Evolutionary conservation across 2,113 vertebrate genomes (phyloP), one percentile per base, ranked within the genome.

Genomic region (Lonchura striata): DNA sequence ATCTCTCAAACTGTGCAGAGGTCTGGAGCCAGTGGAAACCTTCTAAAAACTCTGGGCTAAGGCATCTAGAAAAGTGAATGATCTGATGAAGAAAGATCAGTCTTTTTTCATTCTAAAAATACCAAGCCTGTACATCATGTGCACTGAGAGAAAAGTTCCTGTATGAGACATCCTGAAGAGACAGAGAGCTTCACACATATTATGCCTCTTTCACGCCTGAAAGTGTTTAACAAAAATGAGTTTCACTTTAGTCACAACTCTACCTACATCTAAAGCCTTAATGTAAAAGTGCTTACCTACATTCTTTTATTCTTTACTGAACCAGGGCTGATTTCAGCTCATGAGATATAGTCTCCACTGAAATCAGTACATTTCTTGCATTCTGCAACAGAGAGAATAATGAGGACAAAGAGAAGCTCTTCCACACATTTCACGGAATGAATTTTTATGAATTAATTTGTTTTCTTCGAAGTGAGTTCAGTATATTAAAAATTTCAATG

Each of bases 41-140:
- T 76, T 75, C 87, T 78, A 68, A 93, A 88, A 90, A 56, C 39
- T 78, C 31, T 41, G 50, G 49, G 70, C 46, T 39, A 86, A 94
- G 64, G 47, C 72, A 75, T 70, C 72, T 70, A 68, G 90, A 77
- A 88, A 86, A 95, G 83, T 7, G n/a, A 82, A 82, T 57, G 37
- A 61, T 86, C 68, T 63, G 42, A 74, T 24, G 47, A 68, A 78
- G 60, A 42, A 77, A 91, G 92, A 92, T 50, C 52, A 84, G 44
- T n/a, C 68, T 91, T 86, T 77, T 81, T 35, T 84, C 64, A 79
- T 84, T 91, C 94, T 92, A 72, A 90, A 94, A 96, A 82, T 75
- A 91, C 49, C 25, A 35, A 59, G 39, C 33, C 42, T 37, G 9
- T 28, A n/a, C 9, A 44, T 81, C 91, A 83, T 2, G 3, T 64